Evolutionary conservation across 2,113 vertebrate genomes (phyloP).

Genomic region (Cyanistes caeruleus): DNA sequence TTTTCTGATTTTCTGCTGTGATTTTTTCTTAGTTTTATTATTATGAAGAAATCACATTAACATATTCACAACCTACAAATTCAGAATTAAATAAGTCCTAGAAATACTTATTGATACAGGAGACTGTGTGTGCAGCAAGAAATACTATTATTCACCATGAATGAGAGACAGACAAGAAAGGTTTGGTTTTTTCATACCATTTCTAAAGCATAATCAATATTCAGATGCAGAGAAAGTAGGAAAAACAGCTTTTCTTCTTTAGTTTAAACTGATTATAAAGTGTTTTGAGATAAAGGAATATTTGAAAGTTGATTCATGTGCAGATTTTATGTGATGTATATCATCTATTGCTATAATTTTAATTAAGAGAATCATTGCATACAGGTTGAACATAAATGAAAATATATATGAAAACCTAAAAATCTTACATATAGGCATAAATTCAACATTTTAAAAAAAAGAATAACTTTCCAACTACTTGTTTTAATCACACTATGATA

Average conservation of each 20-base stretch:
- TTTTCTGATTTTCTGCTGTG: neutral
- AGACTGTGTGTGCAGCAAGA: neutral
- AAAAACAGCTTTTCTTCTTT: neutral
- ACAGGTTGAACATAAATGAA: neutral
- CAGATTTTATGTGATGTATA: neutral
- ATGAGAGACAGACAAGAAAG: neutral
- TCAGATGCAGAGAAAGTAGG: neutral
- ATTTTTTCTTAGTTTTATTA: neutral
- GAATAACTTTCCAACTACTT: neutral
- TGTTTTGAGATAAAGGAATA: neutral
- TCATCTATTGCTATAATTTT: neutral
- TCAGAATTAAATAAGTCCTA: neutral
- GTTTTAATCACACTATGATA: neutral
- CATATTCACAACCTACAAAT: neutral
- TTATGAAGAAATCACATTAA: neutral
- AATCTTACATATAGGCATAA: neutral
- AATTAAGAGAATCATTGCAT: neutral
- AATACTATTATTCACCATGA: neutral
- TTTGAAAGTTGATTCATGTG: neutral
- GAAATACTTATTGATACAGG: neutral
- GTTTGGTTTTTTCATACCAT: neutral
- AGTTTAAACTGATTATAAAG: neutral
- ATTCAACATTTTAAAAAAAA: neutral
- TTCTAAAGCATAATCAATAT: neutral
- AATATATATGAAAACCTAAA: neutral